phyloP scores from a whole-genome alignment of 2,113 vertebrate genomes.

The Scalopus aquaticus region DNA sequence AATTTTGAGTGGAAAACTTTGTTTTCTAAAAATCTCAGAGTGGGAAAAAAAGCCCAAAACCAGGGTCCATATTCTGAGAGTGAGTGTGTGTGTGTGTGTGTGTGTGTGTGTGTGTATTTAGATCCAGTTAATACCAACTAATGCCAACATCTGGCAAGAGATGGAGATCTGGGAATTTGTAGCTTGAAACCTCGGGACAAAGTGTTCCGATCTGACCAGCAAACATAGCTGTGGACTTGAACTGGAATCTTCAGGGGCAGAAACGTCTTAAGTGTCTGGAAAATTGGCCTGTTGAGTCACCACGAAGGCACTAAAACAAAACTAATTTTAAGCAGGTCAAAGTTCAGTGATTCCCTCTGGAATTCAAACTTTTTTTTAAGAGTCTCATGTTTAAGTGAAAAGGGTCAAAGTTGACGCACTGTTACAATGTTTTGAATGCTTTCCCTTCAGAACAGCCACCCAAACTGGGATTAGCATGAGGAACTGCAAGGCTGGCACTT shows the following conservation, averaged over 20 bases:
- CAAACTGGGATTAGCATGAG: slow-evolving; percentile 85
- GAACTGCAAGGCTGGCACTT: slow-evolving; percentile 85
- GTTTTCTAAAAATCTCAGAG: slow-evolving; percentile 71
- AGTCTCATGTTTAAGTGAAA: slow-evolving; percentile 88
- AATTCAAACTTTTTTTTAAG: slow-evolving; percentile 81
- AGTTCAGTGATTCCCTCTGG: slow-evolving; percentile 90
- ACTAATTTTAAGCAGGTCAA: slow-evolving; percentile 91
- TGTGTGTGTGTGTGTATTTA: neutral
- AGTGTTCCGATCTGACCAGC: slow-evolving; percentile 85
- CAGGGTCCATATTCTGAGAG: too few relatives aligned
- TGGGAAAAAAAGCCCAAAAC: slow-evolving; percentile 56
- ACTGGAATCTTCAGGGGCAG: slow-evolving; percentile 87
- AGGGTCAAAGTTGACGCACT: slow-evolving; percentile 88
- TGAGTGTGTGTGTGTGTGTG: neutral
- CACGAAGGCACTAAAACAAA: slow-evolving; percentile 88
- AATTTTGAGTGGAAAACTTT: slow-evolving; percentile 80
- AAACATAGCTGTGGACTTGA: slow-evolving; percentile 82
- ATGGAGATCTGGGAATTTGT: slow-evolving; percentile 83
- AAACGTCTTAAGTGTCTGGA: slow-evolving; percentile 86
- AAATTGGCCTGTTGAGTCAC: slow-evolving; percentile 89
- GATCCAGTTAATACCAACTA: slow-evolving; percentile 77
- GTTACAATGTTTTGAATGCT: slow-evolving; percentile 88
- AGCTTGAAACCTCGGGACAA: slow-evolving; percentile 84
- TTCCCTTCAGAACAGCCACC: slow-evolving; percentile 88
- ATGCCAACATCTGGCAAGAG: slow-evolving; percentile 86